phyloP scores from a whole-genome alignment of 2,888 invertebrate genomes.

The Lamproptera curius region DNA sequence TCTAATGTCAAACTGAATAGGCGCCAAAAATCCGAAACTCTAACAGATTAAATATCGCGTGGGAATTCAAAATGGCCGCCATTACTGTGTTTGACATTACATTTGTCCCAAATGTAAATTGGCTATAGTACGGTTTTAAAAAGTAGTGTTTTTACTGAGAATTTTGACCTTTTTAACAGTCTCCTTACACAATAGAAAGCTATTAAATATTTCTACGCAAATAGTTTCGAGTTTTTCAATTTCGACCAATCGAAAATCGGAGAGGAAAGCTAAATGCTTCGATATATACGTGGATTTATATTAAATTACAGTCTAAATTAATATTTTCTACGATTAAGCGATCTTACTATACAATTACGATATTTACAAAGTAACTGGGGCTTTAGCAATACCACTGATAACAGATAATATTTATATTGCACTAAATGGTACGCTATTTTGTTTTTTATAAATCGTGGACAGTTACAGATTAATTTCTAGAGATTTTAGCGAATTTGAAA shows the following conservation, averaged over 20 bases:
- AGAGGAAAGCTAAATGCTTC: neutral
- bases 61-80: too few relatives aligned
- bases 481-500: neutral
- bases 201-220: too few relatives aligned
- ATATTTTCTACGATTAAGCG: slow-evolving; percentile 35
- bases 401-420: slow-evolving; percentile 33
- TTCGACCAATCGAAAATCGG: slow-evolving; percentile 47
- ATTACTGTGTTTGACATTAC: too few relatives aligned
- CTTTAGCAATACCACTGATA: slow-evolving; percentile 40
- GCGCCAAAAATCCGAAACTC: too few relatives aligned
- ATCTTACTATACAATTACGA: slow-evolving; percentile 44
- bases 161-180: neutral
- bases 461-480: slow-evolving; percentile 5
- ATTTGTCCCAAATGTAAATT: too few relatives aligned
- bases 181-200: too few relatives aligned
- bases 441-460: slow-evolving; percentile 5
- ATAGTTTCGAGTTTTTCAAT: too few relatives aligned
- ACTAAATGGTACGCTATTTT: slow-evolving; percentile 27
- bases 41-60: too few relatives aligned
- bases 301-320: slow-evolving; percentile 24
- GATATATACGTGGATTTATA: neutral
- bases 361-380: slow-evolving; percentile 43
- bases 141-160: too few relatives aligned
- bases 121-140: too few relatives aligned
- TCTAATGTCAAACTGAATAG: too few relatives aligned